Conservation (phyloP, 2,888 invertebrate genomes). For the Erynnis tages region DNA sequence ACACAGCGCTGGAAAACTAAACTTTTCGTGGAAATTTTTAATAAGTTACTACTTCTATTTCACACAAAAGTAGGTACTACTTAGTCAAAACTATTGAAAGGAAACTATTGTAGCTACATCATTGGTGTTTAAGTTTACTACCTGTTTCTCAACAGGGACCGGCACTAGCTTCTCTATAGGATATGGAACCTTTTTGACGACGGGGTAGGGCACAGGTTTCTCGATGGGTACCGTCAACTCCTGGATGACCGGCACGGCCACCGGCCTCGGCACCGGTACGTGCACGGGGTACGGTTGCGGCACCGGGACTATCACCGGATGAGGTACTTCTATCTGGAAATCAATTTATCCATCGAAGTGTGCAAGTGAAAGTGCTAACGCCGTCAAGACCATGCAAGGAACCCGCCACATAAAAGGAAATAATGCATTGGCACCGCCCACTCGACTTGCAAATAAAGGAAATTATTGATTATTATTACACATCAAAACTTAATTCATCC, state of each 20-base stretch:
- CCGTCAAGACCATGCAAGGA: slow-evolving; percentile 21
- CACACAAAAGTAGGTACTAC: no score
- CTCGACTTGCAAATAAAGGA: slow-evolving; percentile 2
- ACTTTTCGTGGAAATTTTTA: no score
- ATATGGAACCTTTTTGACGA: slow-evolving; percentile 86
- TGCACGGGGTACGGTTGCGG: slow-evolving; percentile 89
- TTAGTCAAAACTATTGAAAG: no score
- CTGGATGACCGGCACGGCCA: slow-evolving; percentile 84
- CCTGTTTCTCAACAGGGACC: slow-evolving; percentile 87
- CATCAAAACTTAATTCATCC: background rate
- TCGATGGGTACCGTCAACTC: slow-evolving; percentile 82
- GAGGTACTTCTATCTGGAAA: slow-evolving; percentile 86
- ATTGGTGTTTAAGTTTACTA: no score
- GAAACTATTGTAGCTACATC: no score
- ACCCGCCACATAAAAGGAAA: slow-evolving; percentile 20
- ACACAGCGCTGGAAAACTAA: no score
- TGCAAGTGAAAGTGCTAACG: slow-evolving; percentile 28
- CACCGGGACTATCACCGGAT: slow-evolving; percentile 87
- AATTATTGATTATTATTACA: background rate
- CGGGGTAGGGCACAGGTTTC: slow-evolving; percentile 85
- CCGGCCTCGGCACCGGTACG: slow-evolving; percentile 86
- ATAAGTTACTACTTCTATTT: no score
- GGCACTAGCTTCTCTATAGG: slow-evolving; percentile 88
- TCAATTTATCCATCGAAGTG: slow-evolving; percentile 31
- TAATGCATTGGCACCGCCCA: slow-evolving; percentile 16